phyloP scores from a whole-genome alignment of 1,140 invertebrate species.

The Macrocentrus cingulum region DNA sequence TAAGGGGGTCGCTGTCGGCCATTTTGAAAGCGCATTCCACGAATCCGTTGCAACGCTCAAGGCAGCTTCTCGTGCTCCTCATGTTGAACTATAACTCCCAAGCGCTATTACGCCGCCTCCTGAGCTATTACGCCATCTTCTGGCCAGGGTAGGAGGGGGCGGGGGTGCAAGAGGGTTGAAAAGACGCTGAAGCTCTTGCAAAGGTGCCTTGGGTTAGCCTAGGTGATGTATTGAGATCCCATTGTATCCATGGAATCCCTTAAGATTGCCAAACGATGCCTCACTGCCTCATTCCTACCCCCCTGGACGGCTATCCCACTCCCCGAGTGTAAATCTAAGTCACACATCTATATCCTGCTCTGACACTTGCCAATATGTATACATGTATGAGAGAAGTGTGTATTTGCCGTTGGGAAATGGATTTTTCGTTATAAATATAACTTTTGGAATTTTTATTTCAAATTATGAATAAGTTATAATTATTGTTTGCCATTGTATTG shows the following conservation, averaged over 20 bases:
- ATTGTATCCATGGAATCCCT: constrained; percentile 60
- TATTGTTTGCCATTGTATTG: constrained; percentile 22
- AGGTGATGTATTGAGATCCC: constrained; percentile 62
- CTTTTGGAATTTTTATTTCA: no score
- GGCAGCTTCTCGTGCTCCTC: not conserved
- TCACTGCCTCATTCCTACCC: constrained; percentile 24
- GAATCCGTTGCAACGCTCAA: constrained; percentile 3
- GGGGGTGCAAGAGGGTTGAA: constrained; percentile 5
- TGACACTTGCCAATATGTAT: not conserved
- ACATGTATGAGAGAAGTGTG: not conserved
- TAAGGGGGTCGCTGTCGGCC: not conserved
- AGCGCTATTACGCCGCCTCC: constrained; percentile 35
- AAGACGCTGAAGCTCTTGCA: constrained; percentile 9
- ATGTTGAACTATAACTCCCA: constrained; percentile 56
- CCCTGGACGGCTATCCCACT: constrained; percentile 15
- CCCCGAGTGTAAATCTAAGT: constrained; percentile 41
- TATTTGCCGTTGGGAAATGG: no score
- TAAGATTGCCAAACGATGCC: constrained; percentile 59
- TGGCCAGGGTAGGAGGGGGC: constrained; percentile 1
- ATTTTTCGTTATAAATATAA: no score
- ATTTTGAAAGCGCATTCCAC: constrained; percentile 22
- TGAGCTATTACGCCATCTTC: constrained; percentile 51
- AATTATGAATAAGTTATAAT: no score
- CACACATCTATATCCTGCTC: constrained; percentile 14
- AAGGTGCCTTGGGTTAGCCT: constrained; percentile 42